A percentile compares a stretch with the other conserved stretches of the same genome.
phyloP scores from a whole-genome alignment of 1,140 invertebrate genomes.

The Copidosoma floridanum region DNA sequence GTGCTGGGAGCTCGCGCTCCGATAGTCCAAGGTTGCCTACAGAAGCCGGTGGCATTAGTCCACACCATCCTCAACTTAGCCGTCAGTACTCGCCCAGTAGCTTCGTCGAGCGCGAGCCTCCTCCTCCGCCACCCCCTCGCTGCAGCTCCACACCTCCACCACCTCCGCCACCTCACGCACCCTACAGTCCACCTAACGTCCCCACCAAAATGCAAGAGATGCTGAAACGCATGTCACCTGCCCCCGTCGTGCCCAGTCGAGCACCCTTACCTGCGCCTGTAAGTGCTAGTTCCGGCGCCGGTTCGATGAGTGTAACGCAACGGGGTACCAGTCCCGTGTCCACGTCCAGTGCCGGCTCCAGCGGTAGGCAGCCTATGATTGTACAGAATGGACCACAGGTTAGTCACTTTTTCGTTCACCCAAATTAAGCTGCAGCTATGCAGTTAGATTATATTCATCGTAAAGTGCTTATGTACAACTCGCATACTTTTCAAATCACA shows the following conservation, averaged over 20 bases:
- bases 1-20: constrained; percentile 82
- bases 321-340: constrained; percentile 78
- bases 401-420: no score
- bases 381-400: constrained; percentile 76
- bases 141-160: constrained; percentile 68
- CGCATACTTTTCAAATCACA: constrained; percentile 41
- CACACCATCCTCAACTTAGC: constrained; percentile 60
- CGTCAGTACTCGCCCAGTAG: constrained; percentile 57
- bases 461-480: no score
- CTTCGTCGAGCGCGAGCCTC: constrained; percentile 63
- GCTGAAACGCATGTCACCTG: constrained; percentile 82
- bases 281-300: constrained; percentile 45
- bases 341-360: constrained; percentile 49
- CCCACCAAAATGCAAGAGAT: constrained; percentile 76
- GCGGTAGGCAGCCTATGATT: constrained; percentile 70
- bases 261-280: constrained; percentile 58
- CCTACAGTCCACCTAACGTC: constrained; percentile 55
- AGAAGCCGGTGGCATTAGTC: constrained; percentile 42
- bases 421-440: no score
- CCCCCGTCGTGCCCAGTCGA: constrained; percentile 64
- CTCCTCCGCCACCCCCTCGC: constrained; percentile 70
- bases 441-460: no score
- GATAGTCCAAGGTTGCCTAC: constrained; percentile 72
- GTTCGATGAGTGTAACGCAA: constrained; percentile 54
- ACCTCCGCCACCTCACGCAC: constrained; percentile 66